Base-by-base conservation (phyloP, 37 sponge, comb jelly and placozoan species). In the Chondrilla cf. caribensis region DNA sequence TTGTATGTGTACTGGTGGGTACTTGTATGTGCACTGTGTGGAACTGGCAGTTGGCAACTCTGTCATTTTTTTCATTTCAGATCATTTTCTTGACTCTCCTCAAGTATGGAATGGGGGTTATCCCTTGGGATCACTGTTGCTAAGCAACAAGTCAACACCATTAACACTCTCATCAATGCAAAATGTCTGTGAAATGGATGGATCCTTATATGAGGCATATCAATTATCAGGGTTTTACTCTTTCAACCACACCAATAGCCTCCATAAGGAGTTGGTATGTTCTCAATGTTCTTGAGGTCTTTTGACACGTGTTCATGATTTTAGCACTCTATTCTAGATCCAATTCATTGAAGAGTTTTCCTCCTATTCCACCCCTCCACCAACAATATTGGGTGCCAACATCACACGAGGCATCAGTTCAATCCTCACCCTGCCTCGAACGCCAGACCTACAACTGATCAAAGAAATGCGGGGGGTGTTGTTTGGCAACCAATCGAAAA, bases 101-200 rank as follows among this genome's bases (percentile, higher is more conserved):
- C 11, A 38, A 0, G 81, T 86, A 0, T 92, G 93, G 93, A 43
- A 47, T 2, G 78, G 58, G 14, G 60, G 28, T 17, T 88, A 88
- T 64, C 87, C 89, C 28, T 78, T 92, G 21, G 89, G 81, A 6
- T 21, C 40, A 18, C 37, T 79, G 35, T 44, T 87, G 28, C 71
- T 82, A 1, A 72, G 54, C 51, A 71, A 82, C 60, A 21, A 70
- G 0, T 64, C 76, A 28, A 54, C 83, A 18, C 84, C 84, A 38
- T 60, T 92, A n/a, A 81, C 78, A 5, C 25, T 88, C 19, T n/a
- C 32, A 3, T 19, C 31, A 17, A 51, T 88, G 6, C 29, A 86
- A 60, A 68, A 75, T 24, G 40, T 29, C 9, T 92, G 93, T 62
- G 57, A 51, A 19, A 11, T 17, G 43, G 84, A 81, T 77, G 54